Base-by-base conservation (phyloP, 2,797 vertebrate species). In the Cossypha dichroa region DNA sequence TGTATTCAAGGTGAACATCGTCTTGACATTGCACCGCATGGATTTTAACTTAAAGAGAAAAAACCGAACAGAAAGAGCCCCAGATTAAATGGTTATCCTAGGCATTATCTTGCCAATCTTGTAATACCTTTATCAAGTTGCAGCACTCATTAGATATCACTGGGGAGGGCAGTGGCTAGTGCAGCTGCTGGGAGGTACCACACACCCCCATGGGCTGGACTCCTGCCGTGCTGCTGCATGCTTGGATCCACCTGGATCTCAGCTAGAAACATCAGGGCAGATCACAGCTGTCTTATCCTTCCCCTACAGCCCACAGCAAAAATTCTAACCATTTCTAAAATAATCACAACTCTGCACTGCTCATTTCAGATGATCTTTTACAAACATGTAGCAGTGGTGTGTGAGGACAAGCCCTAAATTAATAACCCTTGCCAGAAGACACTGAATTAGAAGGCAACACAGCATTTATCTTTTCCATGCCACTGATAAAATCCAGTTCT, bases 21-120 rank as follows among this genome's bases (percentile, higher is more conserved):
- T 97, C 43, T 94, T 95, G 67, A 97, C 34, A 22, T 99, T 98
- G 40, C 99, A 99, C 25, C 40, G 93, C 93, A 96, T 98, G 73
- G 97, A 98, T 52, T 63, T 96, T 49, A 97, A 63, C 97, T 97
- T 77, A 1, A 82, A 92, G 72, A 80, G 23, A 69, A 82, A 76
- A 92, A 93, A 20, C 21, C 59, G 59, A 88, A 85, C 0, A 4
- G 41, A 93, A 67, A 72, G 23, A 52, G 19, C 6, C 54, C 38
- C 26, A 75, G 18, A 74, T 64, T 29, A 63, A 79, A 33, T 15
- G 9, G 22, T 52, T 73, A 58, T 29, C 46, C 40, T 23, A n/a
- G 79, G 20, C 56, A 54, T 82, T 56, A 36, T n/a, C 40, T 64
- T 67, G 41, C 16, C 64, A 85, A 15, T 38, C 16, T 49, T 63